Conservation (phyloP, 92 coral and sea anemone species). For the Umimayanthus kanabou region DNA sequence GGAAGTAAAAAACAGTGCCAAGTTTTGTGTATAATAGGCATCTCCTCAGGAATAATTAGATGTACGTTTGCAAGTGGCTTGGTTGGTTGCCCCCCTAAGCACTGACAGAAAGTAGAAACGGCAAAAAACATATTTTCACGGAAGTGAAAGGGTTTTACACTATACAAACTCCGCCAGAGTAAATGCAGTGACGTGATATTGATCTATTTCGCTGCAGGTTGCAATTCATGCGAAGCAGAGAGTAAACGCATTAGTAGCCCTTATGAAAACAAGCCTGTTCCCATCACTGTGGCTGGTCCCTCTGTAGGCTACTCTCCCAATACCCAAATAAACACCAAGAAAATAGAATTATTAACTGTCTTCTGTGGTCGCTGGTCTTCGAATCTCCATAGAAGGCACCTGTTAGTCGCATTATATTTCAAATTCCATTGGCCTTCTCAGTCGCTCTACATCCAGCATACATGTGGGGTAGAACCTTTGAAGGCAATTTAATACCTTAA, state of each 20-base stretch:
- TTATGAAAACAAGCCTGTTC: conserved; percentile 26
- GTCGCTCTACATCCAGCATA: conserved; percentile 51
- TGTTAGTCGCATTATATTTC: conserved; percentile 52
- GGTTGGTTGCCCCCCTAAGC: conserved; percentile 29
- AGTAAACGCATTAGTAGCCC: conserved; percentile 30
- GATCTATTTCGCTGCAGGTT: conserved; percentile 47
- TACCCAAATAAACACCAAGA: conserved; percentile 42
- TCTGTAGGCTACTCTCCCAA: conserved; percentile 14
- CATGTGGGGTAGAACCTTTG: conserved; percentile 68
- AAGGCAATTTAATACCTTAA: conserved; percentile 68
- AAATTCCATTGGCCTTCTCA: conserved; percentile 75
- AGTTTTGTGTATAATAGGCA: background rate
- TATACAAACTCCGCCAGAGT: conserved; percentile 11
- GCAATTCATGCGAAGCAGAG: conserved; percentile 13
- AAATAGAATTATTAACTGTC: conserved; percentile 11
- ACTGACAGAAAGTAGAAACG: conserved; percentile 20
- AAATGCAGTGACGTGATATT: conserved; percentile 15
- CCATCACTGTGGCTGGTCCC: conserved; percentile 41
- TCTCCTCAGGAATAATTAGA: conserved; percentile 4
- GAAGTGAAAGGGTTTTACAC: conserved; percentile 8
- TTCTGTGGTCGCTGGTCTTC: conserved; percentile 44
- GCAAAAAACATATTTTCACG: conserved; percentile 21
- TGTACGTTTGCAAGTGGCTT: background rate
- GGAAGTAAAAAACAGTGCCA: conserved; percentile 51
- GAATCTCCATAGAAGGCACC: conserved; percentile 89